Evolutionary conservation across 2,888 invertebrate genomes (phyloP), one percentile per base, ranked within the genome.

Genomic region (Drosophila aldrichi): DNA sequence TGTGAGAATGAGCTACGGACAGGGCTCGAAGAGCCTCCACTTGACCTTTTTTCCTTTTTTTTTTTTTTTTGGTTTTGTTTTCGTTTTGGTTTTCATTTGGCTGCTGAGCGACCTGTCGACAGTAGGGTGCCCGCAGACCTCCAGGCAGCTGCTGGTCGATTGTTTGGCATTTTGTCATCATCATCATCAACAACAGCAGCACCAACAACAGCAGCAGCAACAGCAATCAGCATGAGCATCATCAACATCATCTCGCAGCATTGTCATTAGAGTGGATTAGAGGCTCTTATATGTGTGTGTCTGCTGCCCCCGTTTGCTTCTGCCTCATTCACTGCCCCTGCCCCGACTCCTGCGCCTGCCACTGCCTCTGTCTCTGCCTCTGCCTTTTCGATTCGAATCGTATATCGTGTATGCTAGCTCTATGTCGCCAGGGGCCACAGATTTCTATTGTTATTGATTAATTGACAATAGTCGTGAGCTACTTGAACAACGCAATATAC

Each of bases 1-100:
- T 89, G 91, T 89, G 91, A 90, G 84, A 90, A 90, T 84, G 87
- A 77, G 69, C 77, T 67, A 85, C 63, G 75, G 81, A 82, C 89
- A 77, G 85, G 64, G 66, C 57, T 56, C 25, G 6, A 40, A 51
- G 58, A 73, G 73, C 52, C 78, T 73, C 65, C 80, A 70, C 70
- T 82, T 82, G 77, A 85, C 86, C 82, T 81, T 85, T 73, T 77
- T 78, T 44, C 14, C 3, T 34, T 40, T 52, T 20, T 58, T 34
- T 44, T 25, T 25, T 25, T 0, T 5, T 25, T 25, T 25, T 25
- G 6, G 25, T 25, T 25, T 25, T 25, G 25, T 25, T 25, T 25
- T 52, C 49, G 48, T 32, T 57, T 46, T 61, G 51, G 34, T 22
- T 57, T 43, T 55, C 65, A 54, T 51, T 74, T 52, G 52, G 60